Percentiles rank a stretch among this genome's conserved stretches.
Evolutionary conservation across 2,797 vertebrate species (phyloP).

Genomic region (Cheirogaleus major): DNA sequence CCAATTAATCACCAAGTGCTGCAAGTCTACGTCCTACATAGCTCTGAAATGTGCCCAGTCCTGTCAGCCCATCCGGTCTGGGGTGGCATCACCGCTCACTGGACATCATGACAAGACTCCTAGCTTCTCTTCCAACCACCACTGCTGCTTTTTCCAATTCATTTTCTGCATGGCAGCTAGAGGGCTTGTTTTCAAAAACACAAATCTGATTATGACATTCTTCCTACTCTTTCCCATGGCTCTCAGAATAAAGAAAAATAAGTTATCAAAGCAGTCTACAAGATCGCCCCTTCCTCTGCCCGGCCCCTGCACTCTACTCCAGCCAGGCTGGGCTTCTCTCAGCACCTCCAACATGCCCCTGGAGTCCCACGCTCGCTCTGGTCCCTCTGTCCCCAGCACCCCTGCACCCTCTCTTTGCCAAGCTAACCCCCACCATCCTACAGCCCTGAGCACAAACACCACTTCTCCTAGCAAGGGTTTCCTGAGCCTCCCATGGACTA

Average conservation of each 20-base stretch:
- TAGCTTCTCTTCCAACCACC: not conserved
- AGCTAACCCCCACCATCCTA: not conserved
- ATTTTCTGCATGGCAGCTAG: not conserved
- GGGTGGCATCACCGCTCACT: fast-evolving
- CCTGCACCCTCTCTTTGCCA: not conserved
- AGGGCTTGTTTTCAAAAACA: not conserved
- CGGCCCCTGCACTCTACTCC: fast-evolving
- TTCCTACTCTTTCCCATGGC: not conserved
- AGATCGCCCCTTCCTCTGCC: not conserved
- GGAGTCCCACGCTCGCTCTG: not conserved
- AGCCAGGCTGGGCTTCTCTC: not conserved
- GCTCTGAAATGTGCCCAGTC: not conserved
- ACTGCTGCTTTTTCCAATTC: not conserved
- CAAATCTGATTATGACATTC: not conserved
- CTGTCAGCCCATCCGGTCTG: not conserved
- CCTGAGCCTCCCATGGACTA: not conserved
- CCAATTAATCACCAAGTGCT: not conserved
- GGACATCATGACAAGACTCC: not conserved
- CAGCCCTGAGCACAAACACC: not conserved
- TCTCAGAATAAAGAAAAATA: constrained; percentile 9
- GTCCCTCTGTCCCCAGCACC: too few species aligned
- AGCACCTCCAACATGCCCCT: fast-evolving
- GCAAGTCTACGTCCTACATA: not conserved
- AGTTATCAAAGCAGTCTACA: not conserved
- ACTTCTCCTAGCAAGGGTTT: not conserved